A percentile compares a stretch with the other conserved stretches of the same genome.
Conservation (phyloP, 2,113 vertebrate genomes). For the Trachemys scripta region DNA sequence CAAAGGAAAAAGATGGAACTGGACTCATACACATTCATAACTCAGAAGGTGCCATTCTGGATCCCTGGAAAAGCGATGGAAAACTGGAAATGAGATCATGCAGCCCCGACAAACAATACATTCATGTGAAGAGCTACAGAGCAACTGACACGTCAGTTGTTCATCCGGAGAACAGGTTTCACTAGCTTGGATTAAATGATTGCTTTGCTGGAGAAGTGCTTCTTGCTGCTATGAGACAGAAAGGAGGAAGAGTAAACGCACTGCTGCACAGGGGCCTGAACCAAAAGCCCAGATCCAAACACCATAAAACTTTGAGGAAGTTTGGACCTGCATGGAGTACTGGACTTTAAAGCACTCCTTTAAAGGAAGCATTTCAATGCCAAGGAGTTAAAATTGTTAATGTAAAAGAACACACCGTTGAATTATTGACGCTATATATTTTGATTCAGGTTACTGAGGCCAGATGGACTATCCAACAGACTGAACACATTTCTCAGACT, state of each 20-base stretch:
- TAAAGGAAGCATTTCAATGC: constrained; percentile 40
- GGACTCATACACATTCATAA: background rate
- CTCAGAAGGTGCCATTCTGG: background rate
- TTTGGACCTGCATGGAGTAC: background rate
- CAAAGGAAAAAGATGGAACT: constrained; percentile 16
- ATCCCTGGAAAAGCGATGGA: constrained; percentile 27
- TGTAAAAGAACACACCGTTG: constrained; percentile 35
- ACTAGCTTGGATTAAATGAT: constrained; percentile 69
- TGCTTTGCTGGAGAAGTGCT: constrained; percentile 72
- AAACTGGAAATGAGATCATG: constrained; percentile 30
- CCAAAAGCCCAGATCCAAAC: background rate
- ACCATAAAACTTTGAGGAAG: background rate
- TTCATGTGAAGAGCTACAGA: constrained; percentile 31
- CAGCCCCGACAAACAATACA: constrained; percentile 43
- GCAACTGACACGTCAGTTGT: constrained; percentile 49
- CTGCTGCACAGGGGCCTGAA: background rate
- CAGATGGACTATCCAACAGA: constrained; percentile 9
- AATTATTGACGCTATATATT: background rate
- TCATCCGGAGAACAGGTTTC: constrained; percentile 68
- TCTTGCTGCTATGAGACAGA: constrained; percentile 62
- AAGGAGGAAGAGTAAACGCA: constrained; percentile 35
- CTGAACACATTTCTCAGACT: background rate
- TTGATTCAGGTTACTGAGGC: constrained; percentile 38
- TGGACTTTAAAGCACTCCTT: accelerated
- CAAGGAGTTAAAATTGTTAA: background rate